Evolutionary conservation across 2,113 vertebrate species (phyloP), one percentile per base, ranked within the genome.

Genomic region (Siniperca chuatsi): DNA sequence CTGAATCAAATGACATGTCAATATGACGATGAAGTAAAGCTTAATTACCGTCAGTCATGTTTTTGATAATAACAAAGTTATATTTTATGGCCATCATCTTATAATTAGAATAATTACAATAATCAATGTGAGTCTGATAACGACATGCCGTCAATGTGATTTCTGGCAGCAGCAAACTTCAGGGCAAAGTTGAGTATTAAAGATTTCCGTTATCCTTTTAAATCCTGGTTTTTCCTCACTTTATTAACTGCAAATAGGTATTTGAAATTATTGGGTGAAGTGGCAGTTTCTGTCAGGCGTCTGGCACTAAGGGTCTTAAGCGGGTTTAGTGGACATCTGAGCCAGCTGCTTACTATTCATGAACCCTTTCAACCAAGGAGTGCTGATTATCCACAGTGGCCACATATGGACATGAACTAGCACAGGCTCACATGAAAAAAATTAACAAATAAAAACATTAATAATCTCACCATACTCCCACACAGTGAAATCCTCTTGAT

Each of bases 321-420:
- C 8, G 4, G 79, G 50, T 73, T 65, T 70, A 52, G 79, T 69
- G 66, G 80, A 78, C 73, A 76, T 85, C 52, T 44, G 64, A 84
- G 72, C 52, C 64, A 72, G 65, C 69, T 81, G 62, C 76, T 89
- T 77, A 78, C 8, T 83, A 87, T 85, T 87, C 82, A 79, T 83
- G 62, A 78, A 87, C 15, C 23, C 58, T 79, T 85, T 83, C 64
- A 83, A 78, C 65, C 60, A 76, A 74, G 78, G 29, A 29, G 16
- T 44, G 67, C 37, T 16, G 65, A 87, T 84, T 80, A 82, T 66
- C 37, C 20, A 25, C 62, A 55, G 40, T 21, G 67, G 62, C 75
- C 71, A 66, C 65, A 40, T 18, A 76, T 1, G 40, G 67, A 78
- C 62, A 37, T 6, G 68, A 65, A 68, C 35, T 16, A 76, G 35